Evolutionary conservation across 2,113 vertebrate species (phyloP).

Genomic region (Monopterus albus): DNA sequence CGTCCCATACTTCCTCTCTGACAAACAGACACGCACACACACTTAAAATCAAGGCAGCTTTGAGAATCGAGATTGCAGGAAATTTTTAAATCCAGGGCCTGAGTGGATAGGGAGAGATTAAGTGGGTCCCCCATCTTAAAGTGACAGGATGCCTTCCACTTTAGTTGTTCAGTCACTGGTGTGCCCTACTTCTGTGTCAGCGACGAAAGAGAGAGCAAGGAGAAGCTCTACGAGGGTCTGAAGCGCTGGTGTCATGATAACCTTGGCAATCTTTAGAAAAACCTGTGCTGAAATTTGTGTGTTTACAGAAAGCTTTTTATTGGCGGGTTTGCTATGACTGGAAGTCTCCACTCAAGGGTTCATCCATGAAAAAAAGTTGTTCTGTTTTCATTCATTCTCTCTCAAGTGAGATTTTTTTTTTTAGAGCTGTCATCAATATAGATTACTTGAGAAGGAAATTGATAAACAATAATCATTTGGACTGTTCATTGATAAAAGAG

Average conservation of each 20-base stretch:
- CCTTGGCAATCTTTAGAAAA: slow-evolving; percentile 37
- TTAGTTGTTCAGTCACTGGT: slow-evolving; percentile 69
- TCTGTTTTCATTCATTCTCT: neutral
- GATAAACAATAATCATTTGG: rapidly evolving
- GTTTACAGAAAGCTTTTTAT: slow-evolving; percentile 15
- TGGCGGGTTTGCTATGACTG: neutral
- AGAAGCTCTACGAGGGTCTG: slow-evolving; percentile 55
- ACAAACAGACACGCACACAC: slow-evolving; percentile 65
- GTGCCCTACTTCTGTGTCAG: slow-evolving; percentile 81
- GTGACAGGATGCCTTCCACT: slow-evolving; percentile 82
- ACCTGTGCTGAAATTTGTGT: slow-evolving; percentile 29
- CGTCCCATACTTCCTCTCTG: slow-evolving; percentile 73
- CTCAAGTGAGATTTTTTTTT: neutral
- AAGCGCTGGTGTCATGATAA: slow-evolving; percentile 58
- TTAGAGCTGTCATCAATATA: neutral
- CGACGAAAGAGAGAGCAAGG: slow-evolving; percentile 62
- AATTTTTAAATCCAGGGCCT: slow-evolving; percentile 84
- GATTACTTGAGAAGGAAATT: neutral
- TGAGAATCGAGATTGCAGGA: slow-evolving; percentile 89
- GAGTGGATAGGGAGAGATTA: slow-evolving; percentile 89
- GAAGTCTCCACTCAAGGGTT: neutral
- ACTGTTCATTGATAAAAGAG: neutral
- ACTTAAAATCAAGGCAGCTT: slow-evolving; percentile 88
- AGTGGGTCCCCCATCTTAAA: slow-evolving; percentile 85
- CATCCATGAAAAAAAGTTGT: neutral